phyloP scores from a whole-genome alignment of 2,888 invertebrate species.

The Lithodes maja region DNA sequence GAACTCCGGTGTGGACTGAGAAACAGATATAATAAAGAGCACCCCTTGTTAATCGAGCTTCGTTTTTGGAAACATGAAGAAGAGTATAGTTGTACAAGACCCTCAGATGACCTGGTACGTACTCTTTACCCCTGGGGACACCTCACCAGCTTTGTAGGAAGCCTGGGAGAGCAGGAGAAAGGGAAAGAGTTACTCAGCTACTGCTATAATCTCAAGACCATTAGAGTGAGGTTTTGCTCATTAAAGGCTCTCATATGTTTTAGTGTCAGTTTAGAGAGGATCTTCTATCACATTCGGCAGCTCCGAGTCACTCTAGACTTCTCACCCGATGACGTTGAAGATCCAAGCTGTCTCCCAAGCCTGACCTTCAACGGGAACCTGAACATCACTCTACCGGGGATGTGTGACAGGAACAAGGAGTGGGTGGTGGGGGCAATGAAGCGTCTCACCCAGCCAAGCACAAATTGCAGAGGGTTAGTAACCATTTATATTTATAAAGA shows the following conservation, averaged over 20 bases:
- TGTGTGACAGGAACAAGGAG: constrained; percentile 24
- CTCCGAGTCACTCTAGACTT: constrained; percentile 35
- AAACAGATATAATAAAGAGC: neutral
- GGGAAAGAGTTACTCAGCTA: constrained; percentile 25
- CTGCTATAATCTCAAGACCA: constrained; percentile 40
- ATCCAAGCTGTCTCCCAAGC: neutral
- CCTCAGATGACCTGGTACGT: constrained; percentile 25
- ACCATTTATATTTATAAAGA: too few relatives aligned
- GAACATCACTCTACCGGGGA: constrained; percentile 11
- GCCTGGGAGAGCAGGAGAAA: constrained; percentile 38
- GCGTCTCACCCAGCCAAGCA: neutral
- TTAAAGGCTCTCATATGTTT: neutral
- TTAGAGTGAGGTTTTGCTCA: constrained; percentile 28
- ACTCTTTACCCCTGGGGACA: constrained; percentile 53
- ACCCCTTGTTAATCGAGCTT: constrained; percentile 28
- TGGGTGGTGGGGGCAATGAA: constrained; percentile 24
- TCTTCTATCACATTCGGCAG: neutral
- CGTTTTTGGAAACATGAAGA: constrained; percentile 37
- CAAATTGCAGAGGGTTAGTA: neutral
- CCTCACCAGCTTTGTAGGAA: constrained; percentile 36
- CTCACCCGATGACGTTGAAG: neutral
- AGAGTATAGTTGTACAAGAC: neutral
- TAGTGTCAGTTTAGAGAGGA: constrained; percentile 26
- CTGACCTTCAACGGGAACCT: neutral
- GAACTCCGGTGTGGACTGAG: neutral